These are phyloP conservation scores for Rallus limicola DNA, from an alignment of 2,113 vertebrate species.

Conservation along the genomic window DNA sequence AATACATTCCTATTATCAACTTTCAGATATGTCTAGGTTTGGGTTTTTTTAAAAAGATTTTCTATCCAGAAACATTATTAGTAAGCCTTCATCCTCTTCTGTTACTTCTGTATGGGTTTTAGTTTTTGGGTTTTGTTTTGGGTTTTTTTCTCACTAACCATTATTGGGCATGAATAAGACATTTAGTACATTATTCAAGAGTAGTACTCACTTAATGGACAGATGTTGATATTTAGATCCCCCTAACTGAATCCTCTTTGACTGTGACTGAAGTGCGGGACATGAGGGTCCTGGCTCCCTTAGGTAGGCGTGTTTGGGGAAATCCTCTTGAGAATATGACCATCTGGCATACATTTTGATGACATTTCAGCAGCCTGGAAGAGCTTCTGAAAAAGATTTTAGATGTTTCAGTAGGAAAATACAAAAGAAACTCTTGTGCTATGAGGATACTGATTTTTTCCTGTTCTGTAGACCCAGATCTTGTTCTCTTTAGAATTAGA, in stretches of 20 bases:
- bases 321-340: not conserved
- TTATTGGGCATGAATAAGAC: not conserved
- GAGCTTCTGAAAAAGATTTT: not conserved
- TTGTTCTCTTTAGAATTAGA: not conserved
- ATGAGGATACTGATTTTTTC: not conserved
- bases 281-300: not conserved
- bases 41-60: not conserved
- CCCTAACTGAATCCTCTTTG: not conserved
- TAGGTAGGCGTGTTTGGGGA: not conserved
- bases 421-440: not conserved
- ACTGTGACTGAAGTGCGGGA: not conserved
- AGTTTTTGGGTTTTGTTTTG: too few species aligned
- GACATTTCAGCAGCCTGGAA: not conserved
- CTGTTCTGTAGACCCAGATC: not conserved
- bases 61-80: not conserved
- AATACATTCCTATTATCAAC: not conserved
- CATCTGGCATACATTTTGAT: slow-evolving; percentile 24
- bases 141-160: not conserved
- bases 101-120: not conserved
- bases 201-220: not conserved
- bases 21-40: not conserved
- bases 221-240: slow-evolving; percentile 43
- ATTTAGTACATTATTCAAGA: not conserved
- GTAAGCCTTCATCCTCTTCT: not conserved
- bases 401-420: not conserved